Evolutionary conservation across 2,113 vertebrate genomes (phyloP), one percentile per base, ranked within the genome.

Genomic region (Garra rufa): DNA sequence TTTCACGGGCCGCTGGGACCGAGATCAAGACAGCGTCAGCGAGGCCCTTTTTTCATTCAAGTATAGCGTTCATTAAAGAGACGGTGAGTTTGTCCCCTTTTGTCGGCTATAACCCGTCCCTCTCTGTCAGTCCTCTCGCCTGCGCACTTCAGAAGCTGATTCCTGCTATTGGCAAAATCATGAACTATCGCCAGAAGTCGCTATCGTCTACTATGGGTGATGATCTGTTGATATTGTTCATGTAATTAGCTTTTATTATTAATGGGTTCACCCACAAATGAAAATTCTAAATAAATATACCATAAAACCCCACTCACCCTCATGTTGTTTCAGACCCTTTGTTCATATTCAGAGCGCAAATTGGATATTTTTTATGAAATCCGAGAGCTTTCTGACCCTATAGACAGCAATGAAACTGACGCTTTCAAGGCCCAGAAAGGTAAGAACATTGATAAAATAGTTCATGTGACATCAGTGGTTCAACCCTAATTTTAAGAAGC

Each of bases 1-100:
- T 93, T 95, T 94, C 91, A 93, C 90, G 91, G 89, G 85, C 91
- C 91, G 85, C 83, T 92, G 89, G 92, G 89, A 90, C 85, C 79
- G 48, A 67, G 84, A 90, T 89, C 89, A 88, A 88, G 90, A 91
- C 91, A 90, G 89, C 88, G 90, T 91, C 91, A 90, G 89, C 88
- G 46, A 85, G 90, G 88, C 86, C 78, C 76, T 63, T 82, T n/a
- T 86, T 92, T 91, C 89, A 86, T 89, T 93, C 89, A 93, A 90
- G 89, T 91, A 91, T 89, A 87, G 87, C 87, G 88, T 92, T 92
- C 88, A 93, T 94, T 93, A 93, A 87, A 50, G 59, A 90, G 83
- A 83, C 76, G 84, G 43, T 76, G 76, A 75, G 86, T 89, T 83
- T 83, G 89, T 87, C 86, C 69, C 88, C 86, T 71, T 61, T 34